A percentile compares a stretch with the other conserved stretches of the same genome.
Evolutionary conservation across 2,888 invertebrate genomes (phyloP).

Genomic region (Thecocarcelia acutangulata): DNA sequence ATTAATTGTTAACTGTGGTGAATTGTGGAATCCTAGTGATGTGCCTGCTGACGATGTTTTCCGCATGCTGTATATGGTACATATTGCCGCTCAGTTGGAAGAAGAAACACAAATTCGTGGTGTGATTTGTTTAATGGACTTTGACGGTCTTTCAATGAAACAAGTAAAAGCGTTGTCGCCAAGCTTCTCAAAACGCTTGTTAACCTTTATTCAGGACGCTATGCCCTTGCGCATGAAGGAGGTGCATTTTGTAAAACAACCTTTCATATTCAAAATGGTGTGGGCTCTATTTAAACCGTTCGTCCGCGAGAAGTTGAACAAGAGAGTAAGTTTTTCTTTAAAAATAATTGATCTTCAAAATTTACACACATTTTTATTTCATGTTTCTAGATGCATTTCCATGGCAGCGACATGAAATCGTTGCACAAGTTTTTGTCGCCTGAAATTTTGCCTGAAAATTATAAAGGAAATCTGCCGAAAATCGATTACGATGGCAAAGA

Average conservation of each 20-base stretch:
- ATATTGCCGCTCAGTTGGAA: constrained; percentile 89
- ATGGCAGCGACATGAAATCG: constrained; percentile 89
- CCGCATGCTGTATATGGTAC: constrained; percentile 89
- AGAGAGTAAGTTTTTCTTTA: constrained; percentile 84
- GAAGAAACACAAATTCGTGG: constrained; percentile 91
- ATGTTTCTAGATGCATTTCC: constrained; percentile 88
- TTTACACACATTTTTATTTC: not conserved
- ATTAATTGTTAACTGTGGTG: constrained; percentile 88
- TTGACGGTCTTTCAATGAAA: constrained; percentile 88
- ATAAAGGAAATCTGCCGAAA: constrained; percentile 88
- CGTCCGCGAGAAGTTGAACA: constrained; percentile 89
- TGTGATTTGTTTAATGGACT: constrained; percentile 91
- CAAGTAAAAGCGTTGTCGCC: constrained; percentile 88
- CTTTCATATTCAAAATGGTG: constrained; percentile 91
- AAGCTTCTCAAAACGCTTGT: constrained; percentile 88
- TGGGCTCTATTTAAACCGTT: constrained; percentile 93
- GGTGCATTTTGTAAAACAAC: constrained; percentile 92
- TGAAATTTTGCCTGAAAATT: constrained; percentile 87
- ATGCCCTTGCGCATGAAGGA: constrained; percentile 92
- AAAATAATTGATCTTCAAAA: not conserved
- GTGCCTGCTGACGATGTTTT: constrained; percentile 89
- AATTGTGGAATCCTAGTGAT: constrained; percentile 88
- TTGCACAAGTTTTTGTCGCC: constrained; percentile 88
- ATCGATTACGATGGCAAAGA: constrained; percentile 89
- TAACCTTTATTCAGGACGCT: constrained; percentile 92